These are phyloP conservation scores for Holotrichia oblita DNA, from an alignment of 1,140 invertebrate species.

Conservation along the genomic window DNA sequence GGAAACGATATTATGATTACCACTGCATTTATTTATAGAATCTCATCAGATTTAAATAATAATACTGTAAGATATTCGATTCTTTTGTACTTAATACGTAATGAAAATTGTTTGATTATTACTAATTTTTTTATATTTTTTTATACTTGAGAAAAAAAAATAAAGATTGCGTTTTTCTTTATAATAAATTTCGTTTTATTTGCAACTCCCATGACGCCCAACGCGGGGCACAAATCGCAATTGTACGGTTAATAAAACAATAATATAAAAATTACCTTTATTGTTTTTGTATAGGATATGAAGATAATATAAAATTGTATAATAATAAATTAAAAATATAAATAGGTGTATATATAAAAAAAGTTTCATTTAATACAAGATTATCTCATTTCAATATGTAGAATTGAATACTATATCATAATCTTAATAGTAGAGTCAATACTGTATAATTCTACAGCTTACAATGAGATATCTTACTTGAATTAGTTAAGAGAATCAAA, in stretches of 20 bases:
- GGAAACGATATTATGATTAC: slow-evolving; percentile 1
- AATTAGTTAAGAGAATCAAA: background rate
- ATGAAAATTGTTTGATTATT: slow-evolving; percentile 6
- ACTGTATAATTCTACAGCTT: background rate
- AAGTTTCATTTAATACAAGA: background rate
- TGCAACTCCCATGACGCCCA: too few species aligned
- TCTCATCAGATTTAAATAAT: slow-evolving; percentile 11
- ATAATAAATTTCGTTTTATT: background rate
- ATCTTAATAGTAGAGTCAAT: background rate
- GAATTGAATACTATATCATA: background rate
- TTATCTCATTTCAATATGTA: background rate
- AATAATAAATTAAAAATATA: slow-evolving; percentile 8
- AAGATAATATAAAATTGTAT: background rate
- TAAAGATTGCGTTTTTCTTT: background rate
- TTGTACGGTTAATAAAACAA: background rate
- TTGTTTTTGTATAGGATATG: background rate
- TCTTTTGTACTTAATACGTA: slow-evolving; percentile 29
- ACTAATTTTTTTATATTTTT: slow-evolving; percentile 26
- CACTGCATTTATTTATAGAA: slow-evolving; percentile 5
- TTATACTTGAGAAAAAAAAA: slow-evolving; percentile 19
- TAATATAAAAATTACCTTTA: background rate
- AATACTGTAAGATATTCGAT: background rate
- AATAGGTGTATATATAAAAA: background rate
- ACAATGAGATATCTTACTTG: background rate
- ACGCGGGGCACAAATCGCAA: too few species aligned